Conservation (phyloP, 2,113 vertebrate species). For the Clarias magur region DNA sequence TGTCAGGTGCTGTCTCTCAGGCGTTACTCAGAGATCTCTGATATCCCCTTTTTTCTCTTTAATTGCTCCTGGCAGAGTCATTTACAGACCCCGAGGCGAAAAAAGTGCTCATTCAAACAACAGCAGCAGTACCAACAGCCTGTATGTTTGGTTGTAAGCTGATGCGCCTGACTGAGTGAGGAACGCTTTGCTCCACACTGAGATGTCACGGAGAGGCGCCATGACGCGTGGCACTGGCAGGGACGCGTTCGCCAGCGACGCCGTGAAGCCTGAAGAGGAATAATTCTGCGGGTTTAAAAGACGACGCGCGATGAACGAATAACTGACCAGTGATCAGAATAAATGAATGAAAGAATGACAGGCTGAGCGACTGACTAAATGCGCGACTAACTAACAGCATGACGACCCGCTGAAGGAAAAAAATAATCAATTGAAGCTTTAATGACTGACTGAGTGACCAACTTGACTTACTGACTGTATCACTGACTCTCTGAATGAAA, state of each 20-base stretch:
- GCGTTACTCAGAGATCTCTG: conserved; percentile 6
- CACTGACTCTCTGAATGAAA: background rate
- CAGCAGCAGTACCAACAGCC: background rate
- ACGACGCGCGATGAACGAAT: no score
- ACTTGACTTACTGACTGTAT: background rate
- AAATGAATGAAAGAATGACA: no score
- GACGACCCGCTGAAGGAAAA: no score
- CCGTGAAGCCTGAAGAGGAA: no score
- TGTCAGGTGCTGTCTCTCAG: conserved; percentile 11
- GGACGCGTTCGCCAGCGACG: background rate
- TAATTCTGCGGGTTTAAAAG: background rate
- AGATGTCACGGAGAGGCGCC: background rate
- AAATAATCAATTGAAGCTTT: no score
- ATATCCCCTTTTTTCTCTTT: conserved; percentile 22
- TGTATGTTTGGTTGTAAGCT: background rate
- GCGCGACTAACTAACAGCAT: no score
- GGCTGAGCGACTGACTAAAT: no score
- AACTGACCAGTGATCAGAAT: no score
- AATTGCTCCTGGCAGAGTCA: conserved; percentile 18
- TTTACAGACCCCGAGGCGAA: background rate
- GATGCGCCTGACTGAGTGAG: background rate
- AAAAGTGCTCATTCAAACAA: background rate
- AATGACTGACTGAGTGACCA: background rate
- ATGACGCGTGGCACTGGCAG: background rate
- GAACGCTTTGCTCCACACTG: background rate